phyloP scores from a whole-genome alignment of 2,888 invertebrate genomes.

The Fissipunctia ypsillon region DNA sequence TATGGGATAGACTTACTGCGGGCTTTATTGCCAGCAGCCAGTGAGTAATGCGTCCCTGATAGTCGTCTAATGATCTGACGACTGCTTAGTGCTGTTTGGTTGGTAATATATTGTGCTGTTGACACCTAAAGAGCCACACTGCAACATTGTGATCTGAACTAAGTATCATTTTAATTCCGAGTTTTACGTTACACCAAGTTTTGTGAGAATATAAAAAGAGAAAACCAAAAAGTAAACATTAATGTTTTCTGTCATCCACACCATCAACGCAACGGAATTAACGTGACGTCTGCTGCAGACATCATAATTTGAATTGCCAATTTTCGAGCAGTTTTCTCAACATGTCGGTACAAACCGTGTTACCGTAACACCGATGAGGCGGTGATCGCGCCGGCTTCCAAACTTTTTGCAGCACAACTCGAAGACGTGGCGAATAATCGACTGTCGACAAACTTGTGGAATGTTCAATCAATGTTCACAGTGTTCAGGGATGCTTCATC shows the following conservation, averaged over 20 bases:
- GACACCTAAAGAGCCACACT: too few relatives aligned
- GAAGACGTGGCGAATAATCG: slow-evolving; percentile 63
- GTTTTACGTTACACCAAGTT: neutral
- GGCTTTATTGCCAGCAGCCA: slow-evolving; percentile 61
- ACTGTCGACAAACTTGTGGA: slow-evolving; percentile 67
- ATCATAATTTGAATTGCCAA: slow-evolving; percentile 51
- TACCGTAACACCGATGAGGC: neutral
- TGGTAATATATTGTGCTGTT: neutral
- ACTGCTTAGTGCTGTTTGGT: slow-evolving; percentile 34
- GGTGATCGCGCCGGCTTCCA: slow-evolving; percentile 38
- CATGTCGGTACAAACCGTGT: neutral
- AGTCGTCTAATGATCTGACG: slow-evolving; percentile 63
- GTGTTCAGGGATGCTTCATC: slow-evolving; percentile 68
- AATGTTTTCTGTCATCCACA: slow-evolving; percentile 35
- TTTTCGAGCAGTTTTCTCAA: slow-evolving; percentile 21
- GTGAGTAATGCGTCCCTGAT: slow-evolving; percentile 63
- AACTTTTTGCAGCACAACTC: slow-evolving; percentile 62
- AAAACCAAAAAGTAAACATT: slow-evolving; percentile 26
- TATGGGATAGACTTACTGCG: slow-evolving; percentile 65
- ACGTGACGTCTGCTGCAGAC: slow-evolving; percentile 33
- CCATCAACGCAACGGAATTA: slow-evolving; percentile 30
- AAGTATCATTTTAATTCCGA: neutral
- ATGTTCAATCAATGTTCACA: slow-evolving; percentile 72
- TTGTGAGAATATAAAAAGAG: neutral
- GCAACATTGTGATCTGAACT: neutral